Base-by-base conservation (phyloP, 2,113 vertebrate genomes). In the Xerus inauris region DNA sequence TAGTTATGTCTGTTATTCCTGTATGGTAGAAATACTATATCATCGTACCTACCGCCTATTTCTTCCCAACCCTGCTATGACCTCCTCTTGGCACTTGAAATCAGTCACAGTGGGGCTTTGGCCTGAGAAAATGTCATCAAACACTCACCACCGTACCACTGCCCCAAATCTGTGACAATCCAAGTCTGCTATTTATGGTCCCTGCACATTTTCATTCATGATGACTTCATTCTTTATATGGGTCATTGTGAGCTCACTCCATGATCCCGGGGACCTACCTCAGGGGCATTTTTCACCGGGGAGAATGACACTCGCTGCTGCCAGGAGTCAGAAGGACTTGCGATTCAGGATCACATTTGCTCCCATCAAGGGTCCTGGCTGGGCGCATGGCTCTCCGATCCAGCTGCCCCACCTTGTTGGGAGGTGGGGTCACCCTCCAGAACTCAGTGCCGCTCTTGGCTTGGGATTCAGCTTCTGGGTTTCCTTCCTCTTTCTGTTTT, bases 31-130 rank as follows among this genome's bases (percentile, higher is more conserved):
- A 49, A 42, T 12, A 17, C 14, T 22, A 2, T 59, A 47, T 17
- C 19, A 22, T 40, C 20, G 35, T 2, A 3, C 0, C 4, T 30
- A 4, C 9, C 12, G 12, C 0, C 0, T 35, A 0, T 79, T 40
- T 83, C 71, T 35, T 10, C 76, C 69, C 47, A 45, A 14, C 28
- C 82, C 28, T 42, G n/a, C 38, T 75, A 84, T 49, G 26, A 16
- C 73, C 17, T 24, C 10, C 0, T 17, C 20, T 26, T 20, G 81
- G 26, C 40, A 26, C n/a, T 40, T 8, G 32, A 64, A 22, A 40
- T 35, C 67, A 42, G 35, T 49, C 75, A 6, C 69, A 28, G 13
- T 10, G 62, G 82, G 54, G 35, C 57, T 76, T n/a, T 75, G 38
- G 8, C 80, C 38, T 19, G 10, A 17, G 69, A 85, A 20, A 16